A percentile compares a stretch with the other conserved stretches of the same genome.
These are phyloP conservation scores for Orycteropus afer DNA, from an alignment of 2,113 vertebrate genomes.

Conservation along the genomic window DNA sequence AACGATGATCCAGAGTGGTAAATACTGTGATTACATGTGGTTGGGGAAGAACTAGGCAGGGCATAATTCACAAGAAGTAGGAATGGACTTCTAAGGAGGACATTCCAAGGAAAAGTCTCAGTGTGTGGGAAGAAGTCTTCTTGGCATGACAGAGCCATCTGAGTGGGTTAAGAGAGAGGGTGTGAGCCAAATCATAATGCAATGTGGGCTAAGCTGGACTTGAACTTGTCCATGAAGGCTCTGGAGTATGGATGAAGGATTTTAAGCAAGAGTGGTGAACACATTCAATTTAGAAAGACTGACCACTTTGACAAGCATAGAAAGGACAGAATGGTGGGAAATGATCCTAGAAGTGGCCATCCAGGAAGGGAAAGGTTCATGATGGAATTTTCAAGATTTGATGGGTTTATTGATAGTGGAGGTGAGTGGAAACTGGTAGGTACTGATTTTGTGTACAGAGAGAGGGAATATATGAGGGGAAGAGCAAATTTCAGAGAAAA, in stretches of 20 bases:
- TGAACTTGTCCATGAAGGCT: background rate
- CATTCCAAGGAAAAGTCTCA: constrained; percentile 8
- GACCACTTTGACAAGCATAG: background rate
- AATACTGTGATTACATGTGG: background rate
- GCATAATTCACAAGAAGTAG: background rate
- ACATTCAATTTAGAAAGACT: background rate
- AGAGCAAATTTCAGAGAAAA: background rate
- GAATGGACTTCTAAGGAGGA: background rate
- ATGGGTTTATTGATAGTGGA: background rate
- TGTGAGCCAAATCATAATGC: background rate
- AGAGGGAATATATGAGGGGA: background rate
- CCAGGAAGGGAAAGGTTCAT: background rate
- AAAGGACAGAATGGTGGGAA: background rate
- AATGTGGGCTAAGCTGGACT: background rate
- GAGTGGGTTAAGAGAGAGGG: background rate
- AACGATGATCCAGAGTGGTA: background rate
- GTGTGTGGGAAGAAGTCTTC: background rate
- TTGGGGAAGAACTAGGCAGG: background rate
- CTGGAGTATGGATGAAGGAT: background rate
- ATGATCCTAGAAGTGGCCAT: background rate
- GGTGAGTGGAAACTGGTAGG: background rate
- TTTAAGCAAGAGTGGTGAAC: background rate
- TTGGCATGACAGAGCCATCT: constrained; percentile 22
- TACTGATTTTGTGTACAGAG: background rate
- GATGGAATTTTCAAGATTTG: background rate